These are phyloP conservation scores for Archivesica marissinica DNA, from an alignment of 1,140 invertebrate species.

Conservation along the genomic window DNA sequence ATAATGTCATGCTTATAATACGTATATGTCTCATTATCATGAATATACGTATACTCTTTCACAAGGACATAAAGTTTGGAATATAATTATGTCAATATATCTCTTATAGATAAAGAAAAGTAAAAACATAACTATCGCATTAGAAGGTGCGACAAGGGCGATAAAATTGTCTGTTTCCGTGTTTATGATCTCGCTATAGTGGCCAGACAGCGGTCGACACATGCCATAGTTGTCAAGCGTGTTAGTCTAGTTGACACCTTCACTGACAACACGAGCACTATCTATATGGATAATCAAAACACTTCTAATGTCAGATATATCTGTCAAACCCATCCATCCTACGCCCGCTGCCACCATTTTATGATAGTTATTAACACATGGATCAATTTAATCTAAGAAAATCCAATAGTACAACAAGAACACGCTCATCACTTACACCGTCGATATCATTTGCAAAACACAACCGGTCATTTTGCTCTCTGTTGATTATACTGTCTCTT, in stretches of 20 bases:
- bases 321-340: background rate
- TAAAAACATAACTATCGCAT: slow-evolving; percentile 31
- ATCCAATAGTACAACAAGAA: background rate
- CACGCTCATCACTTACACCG: background rate
- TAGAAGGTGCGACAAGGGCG: slow-evolving; percentile 9
- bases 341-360: background rate
- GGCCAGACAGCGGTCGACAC: slow-evolving; percentile 8
- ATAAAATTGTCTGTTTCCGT: slow-evolving; percentile 32
- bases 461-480: background rate
- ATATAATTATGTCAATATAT: too few relatives aligned
- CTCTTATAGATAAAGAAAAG: background rate
- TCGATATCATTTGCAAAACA: background rate
- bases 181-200: background rate
- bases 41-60: too few relatives aligned
- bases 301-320: background rate
- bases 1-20: too few relatives aligned
- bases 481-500: background rate
- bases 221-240: slow-evolving; percentile 30
- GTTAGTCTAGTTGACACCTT: slow-evolving; percentile 14
- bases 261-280: background rate
- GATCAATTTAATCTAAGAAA: background rate
- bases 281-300: slow-evolving; percentile 17
- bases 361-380: background rate
- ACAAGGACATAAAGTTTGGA: too few relatives aligned
- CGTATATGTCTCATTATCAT: too few relatives aligned